Conservation (phyloP, 2,797 vertebrate species). For the Geotrypetes seraphini region DNA sequence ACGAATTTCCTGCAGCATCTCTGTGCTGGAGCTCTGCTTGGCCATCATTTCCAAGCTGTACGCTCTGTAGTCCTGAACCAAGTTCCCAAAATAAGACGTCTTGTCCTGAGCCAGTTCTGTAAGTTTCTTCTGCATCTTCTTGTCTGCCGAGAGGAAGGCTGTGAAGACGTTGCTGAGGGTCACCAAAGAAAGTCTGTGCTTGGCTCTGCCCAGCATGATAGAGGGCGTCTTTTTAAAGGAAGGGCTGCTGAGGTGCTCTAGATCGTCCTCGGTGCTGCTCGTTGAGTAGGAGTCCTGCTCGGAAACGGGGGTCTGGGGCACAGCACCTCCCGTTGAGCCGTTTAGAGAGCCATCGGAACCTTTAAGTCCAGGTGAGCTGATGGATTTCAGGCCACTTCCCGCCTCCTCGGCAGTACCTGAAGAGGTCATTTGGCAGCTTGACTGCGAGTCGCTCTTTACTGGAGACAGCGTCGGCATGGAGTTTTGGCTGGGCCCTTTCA, state of each 20-base stretch:
- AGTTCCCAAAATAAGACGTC: constrained; percentile 81
- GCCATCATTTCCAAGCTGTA: constrained; percentile 89
- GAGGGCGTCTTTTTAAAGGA: constrained; percentile 61
- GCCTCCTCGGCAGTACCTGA: not conserved
- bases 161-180: constrained; percentile 70
- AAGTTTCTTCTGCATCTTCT: constrained; percentile 81
- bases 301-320: constrained; percentile 1
- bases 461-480: accelerated
- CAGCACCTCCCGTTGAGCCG: constrained; percentile 42
- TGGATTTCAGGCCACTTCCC: not conserved
- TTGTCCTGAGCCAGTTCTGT: constrained; percentile 83
- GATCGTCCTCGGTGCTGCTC: constrained; percentile 88
- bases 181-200: constrained; percentile 70
- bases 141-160: constrained; percentile 74
- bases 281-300: constrained; percentile 83
- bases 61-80: constrained; percentile 79
- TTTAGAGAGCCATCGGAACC: constrained; percentile 62
- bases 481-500: not conserved
- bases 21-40: constrained; percentile 78
- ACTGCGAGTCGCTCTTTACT: not conserved
- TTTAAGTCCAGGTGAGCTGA: constrained; percentile 32
- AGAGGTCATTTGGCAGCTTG: not conserved
- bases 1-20: constrained; percentile 91
- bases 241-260: constrained; percentile 43
- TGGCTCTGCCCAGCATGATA: constrained; percentile 75